Base-by-base conservation (phyloP, 2,888 invertebrate species). In the Erynnis tages region DNA sequence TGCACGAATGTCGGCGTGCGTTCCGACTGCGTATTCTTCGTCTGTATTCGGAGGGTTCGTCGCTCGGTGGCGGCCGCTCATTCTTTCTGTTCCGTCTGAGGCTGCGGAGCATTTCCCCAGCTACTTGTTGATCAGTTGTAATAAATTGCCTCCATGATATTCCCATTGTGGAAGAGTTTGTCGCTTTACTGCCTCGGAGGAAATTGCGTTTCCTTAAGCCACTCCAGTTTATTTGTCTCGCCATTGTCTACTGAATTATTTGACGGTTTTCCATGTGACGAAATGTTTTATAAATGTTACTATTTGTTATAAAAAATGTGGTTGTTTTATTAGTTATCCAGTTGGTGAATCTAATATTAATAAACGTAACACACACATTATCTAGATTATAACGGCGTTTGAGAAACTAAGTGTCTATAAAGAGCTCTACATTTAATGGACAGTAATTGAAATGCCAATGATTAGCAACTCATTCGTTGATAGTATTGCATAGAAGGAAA, bases 111-210 rank as follows among this genome's bases (percentile, higher is more conserved):
- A 59, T 58, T 76, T 74, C 83, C 85, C 83, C 82, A 75, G 80
- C 88, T 78, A 89, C 89, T 89, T 89, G 89, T 89, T 89, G 89
- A 87, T 80, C 89, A 85, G 82, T 87, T 80, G 86, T 87, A 87
- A 88, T 87, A 89, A 87, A 89, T 88, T 86, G 85, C 86, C 81
- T 79, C 80, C 83, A 79, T 85, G 83, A 85, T 85, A 82, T 85
- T 88, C 83, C 84, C 84, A 87, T 88, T 89, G 89, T 87, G 79
- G 80, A 81, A 72, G 77, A 67, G 81, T 85, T 89, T 88, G 89
- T 86, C 89, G 89, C 81, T 84, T 87, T 82, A 79, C 83, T 83
- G 85, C 81, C 73, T 82, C 66, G 60, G 73, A 84, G 86, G 87
- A 87, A 88, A 84, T 83, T 79, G 82, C 71, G 75, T 86, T 86